Evolutionary conservation across 2,113 vertebrate species (phyloP).

Genomic region (Choloepus hoffmanni): DNA sequence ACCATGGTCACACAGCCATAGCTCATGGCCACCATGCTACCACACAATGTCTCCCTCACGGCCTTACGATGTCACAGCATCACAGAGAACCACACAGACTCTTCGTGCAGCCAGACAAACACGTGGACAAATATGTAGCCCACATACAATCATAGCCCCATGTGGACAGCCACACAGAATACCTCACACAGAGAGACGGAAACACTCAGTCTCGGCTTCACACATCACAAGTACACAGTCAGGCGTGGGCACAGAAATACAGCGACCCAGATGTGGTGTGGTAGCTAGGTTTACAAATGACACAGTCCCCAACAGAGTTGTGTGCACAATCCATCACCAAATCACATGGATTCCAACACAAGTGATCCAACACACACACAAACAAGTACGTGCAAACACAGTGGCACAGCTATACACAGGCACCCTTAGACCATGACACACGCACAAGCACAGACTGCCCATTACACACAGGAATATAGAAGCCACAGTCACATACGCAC

Average conservation of each 20-base stretch:
- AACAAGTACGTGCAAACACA: background rate
- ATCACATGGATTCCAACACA: slow-evolving; percentile 14
- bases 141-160: background rate
- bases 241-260: background rate
- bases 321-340: background rate
- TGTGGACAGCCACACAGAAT: background rate
- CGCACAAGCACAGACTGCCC: background rate
- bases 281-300: background rate
- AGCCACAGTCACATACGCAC: background rate
- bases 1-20: background rate
- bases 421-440: background rate
- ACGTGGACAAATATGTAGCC: background rate
- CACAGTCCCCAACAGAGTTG: background rate
- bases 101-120: background rate
- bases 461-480: background rate
- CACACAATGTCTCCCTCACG: background rate
- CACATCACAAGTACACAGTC: background rate
- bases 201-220: background rate
- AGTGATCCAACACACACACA: no score
- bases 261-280: background rate
- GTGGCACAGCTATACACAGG: background rate
- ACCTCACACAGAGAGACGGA: background rate
- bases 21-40: background rate
- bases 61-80: background rate
- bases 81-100: background rate